Percentiles rank a stretch among this genome's conserved stretches.
Evolutionary conservation across 2,797 vertebrate species (phyloP).

Genomic region (Chaenodraco wilsoni): DNA sequence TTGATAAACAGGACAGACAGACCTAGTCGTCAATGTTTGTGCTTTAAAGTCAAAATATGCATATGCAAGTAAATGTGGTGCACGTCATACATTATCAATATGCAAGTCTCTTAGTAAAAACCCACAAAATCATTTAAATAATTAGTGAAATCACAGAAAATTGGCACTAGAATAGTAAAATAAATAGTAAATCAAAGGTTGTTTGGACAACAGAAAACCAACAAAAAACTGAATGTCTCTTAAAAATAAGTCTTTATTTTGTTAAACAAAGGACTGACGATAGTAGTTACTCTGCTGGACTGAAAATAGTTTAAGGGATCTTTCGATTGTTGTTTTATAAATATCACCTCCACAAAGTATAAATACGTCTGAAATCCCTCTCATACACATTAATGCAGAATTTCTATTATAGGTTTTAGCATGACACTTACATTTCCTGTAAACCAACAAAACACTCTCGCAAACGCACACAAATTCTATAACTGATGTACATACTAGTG

Average conservation of each 20-base stretch:
- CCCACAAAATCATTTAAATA: neutral
- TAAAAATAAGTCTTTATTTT: conserved; percentile 88
- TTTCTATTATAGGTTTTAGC: conserved; percentile 69
- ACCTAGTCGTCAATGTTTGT: neutral
- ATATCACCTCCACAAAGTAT: conserved; percentile 82
- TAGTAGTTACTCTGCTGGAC: conserved; percentile 73
- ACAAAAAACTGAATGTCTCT: conserved; percentile 45
- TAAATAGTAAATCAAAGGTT: neutral
- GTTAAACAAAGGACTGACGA: conserved; percentile 81
- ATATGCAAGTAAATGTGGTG: neutral
- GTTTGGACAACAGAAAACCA: conserved; percentile 5
- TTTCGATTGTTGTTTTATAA: conserved; percentile 77
- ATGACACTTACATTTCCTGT: conserved; percentile 73
- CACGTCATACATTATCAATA: neutral
- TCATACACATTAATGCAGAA: conserved; percentile 74
- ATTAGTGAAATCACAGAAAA: neutral
- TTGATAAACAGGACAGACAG: neutral
- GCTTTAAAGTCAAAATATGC: neutral
- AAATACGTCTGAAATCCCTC: conserved; percentile 84
- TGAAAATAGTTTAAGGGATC: conserved; percentile 71
- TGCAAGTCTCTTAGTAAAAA: neutral
- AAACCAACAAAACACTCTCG: conserved; percentile 70
- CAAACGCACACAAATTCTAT: conserved; percentile 54
- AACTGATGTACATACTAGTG: conserved; percentile 62
- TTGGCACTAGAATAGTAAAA: neutral